phyloP scores from a whole-genome alignment of 1,140 invertebrate genomes.

The Magallana angulata region DNA sequence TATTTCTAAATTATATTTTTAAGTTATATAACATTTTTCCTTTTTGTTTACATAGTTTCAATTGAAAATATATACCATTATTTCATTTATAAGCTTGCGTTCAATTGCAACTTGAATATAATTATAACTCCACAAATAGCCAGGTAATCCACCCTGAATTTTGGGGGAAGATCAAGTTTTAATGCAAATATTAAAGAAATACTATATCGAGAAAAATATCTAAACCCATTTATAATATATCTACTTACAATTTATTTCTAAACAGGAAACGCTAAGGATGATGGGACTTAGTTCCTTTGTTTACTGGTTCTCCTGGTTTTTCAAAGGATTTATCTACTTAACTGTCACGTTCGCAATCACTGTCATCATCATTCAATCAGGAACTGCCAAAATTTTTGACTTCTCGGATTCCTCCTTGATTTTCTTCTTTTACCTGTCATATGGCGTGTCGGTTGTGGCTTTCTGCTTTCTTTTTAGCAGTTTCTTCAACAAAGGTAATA shows the following conservation, averaged over 20 bases:
- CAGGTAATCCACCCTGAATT: too few relatives aligned
- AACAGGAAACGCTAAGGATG: constrained; percentile 90
- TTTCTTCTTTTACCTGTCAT: constrained; percentile 81
- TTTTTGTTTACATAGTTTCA: too few relatives aligned
- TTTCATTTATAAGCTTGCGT: too few relatives aligned
- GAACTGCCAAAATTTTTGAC: constrained; percentile 74
- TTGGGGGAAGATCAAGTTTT: too few relatives aligned
- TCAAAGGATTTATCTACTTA: constrained; percentile 87
- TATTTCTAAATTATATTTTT: too few relatives aligned
- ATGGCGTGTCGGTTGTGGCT: constrained; percentile 80
- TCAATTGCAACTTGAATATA: too few relatives aligned
- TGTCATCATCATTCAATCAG: constrained; percentile 78
- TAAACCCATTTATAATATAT: too few relatives aligned
- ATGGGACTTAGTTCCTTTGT: constrained; percentile 90
- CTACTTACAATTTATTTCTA: background rate
- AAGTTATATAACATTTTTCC: too few relatives aligned
- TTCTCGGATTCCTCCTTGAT: constrained; percentile 79
- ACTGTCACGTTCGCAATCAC: constrained; percentile 82
- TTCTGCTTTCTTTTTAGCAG: constrained; percentile 81
- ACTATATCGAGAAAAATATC: too few relatives aligned
- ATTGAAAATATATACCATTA: too few relatives aligned
- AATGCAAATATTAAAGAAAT: too few relatives aligned
- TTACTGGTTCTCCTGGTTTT: constrained; percentile 91
- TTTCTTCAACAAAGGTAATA: constrained; percentile 84
- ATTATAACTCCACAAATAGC: too few relatives aligned